A percentile compares a stretch with the other conserved stretches of the same genome.
Conservation (phyloP, 1,140 invertebrate genomes). For the Gryllus bimaculatus region DNA sequence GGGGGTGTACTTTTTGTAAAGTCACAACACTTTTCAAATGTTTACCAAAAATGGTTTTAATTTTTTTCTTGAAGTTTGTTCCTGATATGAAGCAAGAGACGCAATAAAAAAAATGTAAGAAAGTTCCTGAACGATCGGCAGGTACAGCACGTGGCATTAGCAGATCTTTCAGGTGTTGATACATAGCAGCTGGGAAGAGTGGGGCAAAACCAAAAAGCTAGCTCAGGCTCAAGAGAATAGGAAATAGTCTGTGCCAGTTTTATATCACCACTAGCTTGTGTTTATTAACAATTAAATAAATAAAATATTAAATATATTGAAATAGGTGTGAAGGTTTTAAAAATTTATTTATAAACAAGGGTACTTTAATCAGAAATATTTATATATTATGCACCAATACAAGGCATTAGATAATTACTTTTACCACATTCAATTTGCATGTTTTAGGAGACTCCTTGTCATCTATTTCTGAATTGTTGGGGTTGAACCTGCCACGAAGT, state of each 20-base stretch:
- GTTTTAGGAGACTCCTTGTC: slow-evolving; percentile 25
- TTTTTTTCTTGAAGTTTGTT: not conserved
- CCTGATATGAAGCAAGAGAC: not conserved
- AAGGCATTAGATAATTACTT: not conserved
- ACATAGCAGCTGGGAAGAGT: too few species aligned
- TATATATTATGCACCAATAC: not conserved
- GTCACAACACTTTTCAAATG: too few species aligned
- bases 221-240: too few species aligned
- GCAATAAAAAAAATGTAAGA: not conserved
- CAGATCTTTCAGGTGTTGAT: too few species aligned
- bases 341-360: too few species aligned
- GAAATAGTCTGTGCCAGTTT: too few species aligned
- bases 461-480: slow-evolving; percentile 43
- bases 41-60: not conserved
- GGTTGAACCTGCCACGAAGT: slow-evolving; percentile 40
- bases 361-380: not conserved
- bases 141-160: not conserved
- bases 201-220: too few species aligned
- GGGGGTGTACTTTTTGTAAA: too few species aligned
- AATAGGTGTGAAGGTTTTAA: not conserved
- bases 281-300: not conserved
- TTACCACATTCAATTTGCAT: not conserved
- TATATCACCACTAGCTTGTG: too few species aligned
- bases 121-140: not conserved
- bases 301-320: not conserved